Base-by-base conservation (phyloP, 2,113 vertebrate species). In the Acanthisitta chloris region DNA sequence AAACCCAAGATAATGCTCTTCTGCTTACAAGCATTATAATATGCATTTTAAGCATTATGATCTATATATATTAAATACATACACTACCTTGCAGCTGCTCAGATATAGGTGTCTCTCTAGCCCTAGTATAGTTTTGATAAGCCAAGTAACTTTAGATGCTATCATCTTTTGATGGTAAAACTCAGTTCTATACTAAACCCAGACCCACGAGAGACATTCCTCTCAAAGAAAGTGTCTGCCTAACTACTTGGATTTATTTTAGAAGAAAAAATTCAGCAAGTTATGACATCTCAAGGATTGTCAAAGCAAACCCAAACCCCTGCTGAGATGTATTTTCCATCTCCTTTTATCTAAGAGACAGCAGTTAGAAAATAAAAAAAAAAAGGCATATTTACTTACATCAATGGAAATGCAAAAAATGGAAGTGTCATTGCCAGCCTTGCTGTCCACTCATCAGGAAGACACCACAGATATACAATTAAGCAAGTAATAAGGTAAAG, bases 401-500 rank as follows among this genome's bases (percentile, higher is more conserved):
- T 97, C 74, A 99, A 84, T 13, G 99, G 99, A 98, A 99, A 99
- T 77, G 99, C 90, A 97, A 99, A 93, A 97, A 99, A 99, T 38
- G 99, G 99, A 94, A 99, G 98, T 54, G 97, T 98, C 97, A 99
- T 97, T 73, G 98, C 96, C 66, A 99, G 93, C 86, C 98, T 98
- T 90, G 98, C 98, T 92, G 99, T 99, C 94, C 98, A 97, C 94
- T 98, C 98, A 52, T 99, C 98, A 28, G 99, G 99, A 94, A 99
- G 98, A 98, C 99, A 99, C 99, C 99, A 99, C 21, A 98, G 98
- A 96, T 99, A 99, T 10, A 99, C 99, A 92, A 99, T 96, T 79
- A 98, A 40, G 94, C 98, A 98, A 33, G 98, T 98, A 62, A 99
- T 76, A 89, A 99, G 95, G 97, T 99, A 99, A 62, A 99, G 97